A percentile compares a stretch with the other conserved stretches of the same genome.
These are phyloP conservation scores for Cuculus canorus DNA, from an alignment of 2,797 vertebrate genomes.

Conservation along the genomic window DNA sequence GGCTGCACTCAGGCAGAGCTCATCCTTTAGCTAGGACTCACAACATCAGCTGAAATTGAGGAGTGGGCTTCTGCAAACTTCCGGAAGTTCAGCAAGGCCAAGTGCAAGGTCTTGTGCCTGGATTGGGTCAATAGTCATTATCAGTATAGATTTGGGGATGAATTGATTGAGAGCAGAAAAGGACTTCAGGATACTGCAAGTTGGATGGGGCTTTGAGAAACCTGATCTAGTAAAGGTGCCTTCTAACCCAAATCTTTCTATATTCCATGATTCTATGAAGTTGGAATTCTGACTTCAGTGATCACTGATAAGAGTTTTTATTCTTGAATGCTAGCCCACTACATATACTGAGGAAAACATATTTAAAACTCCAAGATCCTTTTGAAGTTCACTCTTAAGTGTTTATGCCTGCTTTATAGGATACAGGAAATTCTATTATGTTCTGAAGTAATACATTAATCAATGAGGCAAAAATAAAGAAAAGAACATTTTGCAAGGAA, in stretches of 20 bases:
- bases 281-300: background rate
- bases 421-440: background rate
- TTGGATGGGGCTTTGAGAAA: background rate
- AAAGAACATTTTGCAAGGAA: conserved; percentile 6
- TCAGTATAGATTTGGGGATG: fast-evolving
- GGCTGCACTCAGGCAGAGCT: background rate
- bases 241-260: background rate
- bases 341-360: background rate
- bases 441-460: background rate
- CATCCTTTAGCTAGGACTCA: background rate
- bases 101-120: background rate
- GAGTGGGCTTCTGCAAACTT: background rate
- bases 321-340: background rate
- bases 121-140: fast-evolving
- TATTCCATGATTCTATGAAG: background rate
- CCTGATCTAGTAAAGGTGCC: background rate
- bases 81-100: background rate
- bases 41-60: background rate
- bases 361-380: background rate
- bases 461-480: conserved; percentile 6
- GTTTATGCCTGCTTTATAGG: background rate
- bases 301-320: background rate
- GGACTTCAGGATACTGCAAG: background rate
- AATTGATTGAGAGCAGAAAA: background rate
- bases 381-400: background rate